phyloP scores from a whole-genome alignment of 1,140 invertebrate genomes.

The Leptinotarsa lineolata region DNA sequence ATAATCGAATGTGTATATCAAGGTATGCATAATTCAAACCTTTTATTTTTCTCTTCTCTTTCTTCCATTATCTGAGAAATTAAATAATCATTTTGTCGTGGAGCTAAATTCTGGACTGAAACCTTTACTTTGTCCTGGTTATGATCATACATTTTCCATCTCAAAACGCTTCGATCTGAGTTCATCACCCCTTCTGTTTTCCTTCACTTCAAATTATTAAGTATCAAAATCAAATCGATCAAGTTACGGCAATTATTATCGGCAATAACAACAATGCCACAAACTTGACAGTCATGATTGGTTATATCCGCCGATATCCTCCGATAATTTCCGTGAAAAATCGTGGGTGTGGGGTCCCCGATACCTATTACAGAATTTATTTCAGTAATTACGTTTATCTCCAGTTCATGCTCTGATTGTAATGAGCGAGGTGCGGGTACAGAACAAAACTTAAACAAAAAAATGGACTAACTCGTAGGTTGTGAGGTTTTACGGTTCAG shows the following conservation, averaged over 20 bases:
- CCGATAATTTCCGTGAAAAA: conserved; percentile 3
- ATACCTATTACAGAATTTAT: background rate
- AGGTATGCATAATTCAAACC: too few relatives aligned
- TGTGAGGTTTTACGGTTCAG: background rate
- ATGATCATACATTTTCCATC: background rate
- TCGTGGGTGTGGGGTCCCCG: background rate
- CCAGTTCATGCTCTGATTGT: conserved; percentile 5
- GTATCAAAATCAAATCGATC: background rate
- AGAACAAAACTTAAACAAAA: background rate
- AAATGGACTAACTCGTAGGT: background rate
- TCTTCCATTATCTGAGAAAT: too few relatives aligned
- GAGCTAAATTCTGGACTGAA: too few relatives aligned
- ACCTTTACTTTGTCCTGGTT: background rate
- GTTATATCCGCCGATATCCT: background rate
- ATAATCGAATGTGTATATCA: too few relatives aligned
- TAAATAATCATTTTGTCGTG: too few relatives aligned
- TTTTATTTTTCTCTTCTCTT: too few relatives aligned
- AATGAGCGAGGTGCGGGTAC: conserved; percentile 1
- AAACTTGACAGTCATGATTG: conserved; percentile 4
- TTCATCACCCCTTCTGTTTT: background rate
- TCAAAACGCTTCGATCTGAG: background rate
- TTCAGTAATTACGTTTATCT: conserved; percentile 2
- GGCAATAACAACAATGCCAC: conserved; percentile 1
- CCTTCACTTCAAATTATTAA: background rate
- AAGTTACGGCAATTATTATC: background rate